Conservation (phyloP, 1,140 invertebrate species). For the Matsumurasca onukii region DNA sequence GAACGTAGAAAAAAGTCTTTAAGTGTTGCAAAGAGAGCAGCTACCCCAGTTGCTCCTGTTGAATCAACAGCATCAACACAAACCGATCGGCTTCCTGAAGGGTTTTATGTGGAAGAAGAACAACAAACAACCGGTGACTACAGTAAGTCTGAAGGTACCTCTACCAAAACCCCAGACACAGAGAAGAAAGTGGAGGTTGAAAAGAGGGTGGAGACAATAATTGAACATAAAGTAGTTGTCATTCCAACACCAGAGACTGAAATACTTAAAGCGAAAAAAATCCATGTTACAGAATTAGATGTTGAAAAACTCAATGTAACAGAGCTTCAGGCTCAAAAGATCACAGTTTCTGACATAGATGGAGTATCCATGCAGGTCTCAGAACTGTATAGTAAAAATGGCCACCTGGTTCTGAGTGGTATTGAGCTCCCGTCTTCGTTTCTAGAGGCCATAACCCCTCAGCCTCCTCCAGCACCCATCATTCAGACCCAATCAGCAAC, state of each 20-base stretch:
- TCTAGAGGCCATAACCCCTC: conserved; percentile 44
- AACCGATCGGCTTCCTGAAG: conserved; percentile 77
- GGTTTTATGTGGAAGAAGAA: conserved; percentile 65
- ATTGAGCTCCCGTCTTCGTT: conserved; percentile 58
- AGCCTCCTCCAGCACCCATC: conserved; percentile 7
- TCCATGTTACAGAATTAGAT: conserved; percentile 72
- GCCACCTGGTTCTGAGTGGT: conserved; percentile 61
- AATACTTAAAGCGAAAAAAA: conserved; percentile 51
- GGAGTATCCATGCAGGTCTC: conserved; percentile 64
- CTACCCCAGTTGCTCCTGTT: conserved; percentile 14
- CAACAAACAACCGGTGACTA: conserved; percentile 25
- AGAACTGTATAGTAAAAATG: conserved; percentile 64
- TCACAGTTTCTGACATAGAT: conserved; percentile 76
- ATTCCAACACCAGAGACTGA: conserved; percentile 35
- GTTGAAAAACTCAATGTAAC: conserved; percentile 74
- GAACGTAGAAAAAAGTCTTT: conserved; percentile 24
- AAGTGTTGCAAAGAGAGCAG: not conserved
- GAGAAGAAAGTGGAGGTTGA: conserved; percentile 16
- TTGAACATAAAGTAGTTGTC: conserved; percentile 37
- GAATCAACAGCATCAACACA: conserved; percentile 63
- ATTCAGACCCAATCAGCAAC: conserved; percentile 29
- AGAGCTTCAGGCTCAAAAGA: conserved; percentile 72
- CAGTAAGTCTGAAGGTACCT: conserved; percentile 17
- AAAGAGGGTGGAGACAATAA: conserved; percentile 29
- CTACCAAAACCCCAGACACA: not conserved